Evolutionary conservation across 1,140 invertebrate genomes (phyloP).

Genomic region (Spodoptera frugiperda): DNA sequence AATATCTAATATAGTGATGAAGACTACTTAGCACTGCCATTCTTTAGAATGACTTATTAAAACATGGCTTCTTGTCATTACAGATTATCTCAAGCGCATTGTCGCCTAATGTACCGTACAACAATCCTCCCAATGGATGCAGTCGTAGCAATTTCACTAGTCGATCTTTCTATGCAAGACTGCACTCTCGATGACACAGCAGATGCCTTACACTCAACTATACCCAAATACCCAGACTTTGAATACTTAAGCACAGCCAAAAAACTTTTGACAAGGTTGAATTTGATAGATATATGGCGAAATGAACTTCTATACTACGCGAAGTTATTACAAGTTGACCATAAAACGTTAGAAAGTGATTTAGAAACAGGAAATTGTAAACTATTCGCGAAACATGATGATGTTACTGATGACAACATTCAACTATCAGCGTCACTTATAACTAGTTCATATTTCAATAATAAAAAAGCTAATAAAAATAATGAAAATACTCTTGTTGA

Average conservation of each 20-base stretch:
- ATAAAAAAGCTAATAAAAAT: constrained; percentile 58
- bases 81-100: constrained; percentile 85
- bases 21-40: too few species aligned
- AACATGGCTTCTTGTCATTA: constrained; percentile 44
- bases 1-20: too few species aligned
- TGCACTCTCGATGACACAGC: constrained; percentile 78
- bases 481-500: constrained; percentile 44
- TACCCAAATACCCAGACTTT: constrained; percentile 78
- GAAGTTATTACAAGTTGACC: constrained; percentile 77
- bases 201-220: constrained; percentile 81
- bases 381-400: constrained; percentile 73
- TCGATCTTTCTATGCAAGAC: constrained; percentile 84
- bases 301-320: constrained; percentile 79
- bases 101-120: constrained; percentile 80
- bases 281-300: constrained; percentile 77
- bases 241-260: constrained; percentile 79
- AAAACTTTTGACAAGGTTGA: constrained; percentile 71
- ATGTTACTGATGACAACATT: constrained; percentile 70
- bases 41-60: background rate
- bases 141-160: constrained; percentile 77
- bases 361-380: constrained; percentile 62
- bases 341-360: constrained; percentile 73
- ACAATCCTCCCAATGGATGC: constrained; percentile 81
- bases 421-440: constrained; percentile 69
- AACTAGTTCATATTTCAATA: constrained; percentile 80